Percentiles rank a stretch among this genome's conserved stretches.
Conservation (phyloP, 2,797 vertebrate genomes). For the Prunella strophiata region DNA sequence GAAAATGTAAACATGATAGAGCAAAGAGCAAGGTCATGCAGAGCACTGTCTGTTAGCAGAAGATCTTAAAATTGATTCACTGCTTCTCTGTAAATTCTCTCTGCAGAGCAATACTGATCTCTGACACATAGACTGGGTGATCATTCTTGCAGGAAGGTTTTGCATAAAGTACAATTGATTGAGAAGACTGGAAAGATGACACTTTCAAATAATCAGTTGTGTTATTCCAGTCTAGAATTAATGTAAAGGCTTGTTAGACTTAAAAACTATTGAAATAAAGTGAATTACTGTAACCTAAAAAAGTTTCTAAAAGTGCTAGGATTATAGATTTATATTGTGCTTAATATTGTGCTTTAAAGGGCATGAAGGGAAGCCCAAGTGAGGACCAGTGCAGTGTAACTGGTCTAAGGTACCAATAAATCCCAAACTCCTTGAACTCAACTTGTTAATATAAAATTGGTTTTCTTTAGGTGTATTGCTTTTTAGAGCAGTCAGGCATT, state of each 20-base stretch:
- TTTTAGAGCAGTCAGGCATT: background rate
- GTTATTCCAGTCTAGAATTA: background rate
- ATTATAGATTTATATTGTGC: background rate
- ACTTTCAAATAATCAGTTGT: background rate
- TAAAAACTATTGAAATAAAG: background rate
- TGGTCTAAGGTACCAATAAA: background rate
- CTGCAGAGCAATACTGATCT: constrained; percentile 40
- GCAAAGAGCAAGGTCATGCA: constrained; percentile 69
- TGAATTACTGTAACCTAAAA: background rate
- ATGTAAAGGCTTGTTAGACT: background rate
- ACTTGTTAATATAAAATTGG: background rate
- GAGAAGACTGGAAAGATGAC: background rate
- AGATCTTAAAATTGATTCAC: constrained; percentile 71
- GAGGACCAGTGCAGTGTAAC: background rate
- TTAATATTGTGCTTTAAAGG: background rate
- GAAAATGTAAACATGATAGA: constrained; percentile 73
- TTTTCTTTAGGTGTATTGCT: background rate
- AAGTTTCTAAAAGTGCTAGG: background rate
- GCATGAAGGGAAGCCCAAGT: background rate
- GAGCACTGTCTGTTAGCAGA: constrained; percentile 67
- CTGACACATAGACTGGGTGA: constrained; percentile 10
- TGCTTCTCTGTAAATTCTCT: constrained; percentile 64
- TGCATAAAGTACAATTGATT: background rate
- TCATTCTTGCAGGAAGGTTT: constrained; percentile 27
- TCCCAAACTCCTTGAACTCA: background rate